Evolutionary conservation across 2,113 vertebrate species (phyloP), one percentile per base, ranked within the genome.

Genomic region (Leptosomus discolor): DNA sequence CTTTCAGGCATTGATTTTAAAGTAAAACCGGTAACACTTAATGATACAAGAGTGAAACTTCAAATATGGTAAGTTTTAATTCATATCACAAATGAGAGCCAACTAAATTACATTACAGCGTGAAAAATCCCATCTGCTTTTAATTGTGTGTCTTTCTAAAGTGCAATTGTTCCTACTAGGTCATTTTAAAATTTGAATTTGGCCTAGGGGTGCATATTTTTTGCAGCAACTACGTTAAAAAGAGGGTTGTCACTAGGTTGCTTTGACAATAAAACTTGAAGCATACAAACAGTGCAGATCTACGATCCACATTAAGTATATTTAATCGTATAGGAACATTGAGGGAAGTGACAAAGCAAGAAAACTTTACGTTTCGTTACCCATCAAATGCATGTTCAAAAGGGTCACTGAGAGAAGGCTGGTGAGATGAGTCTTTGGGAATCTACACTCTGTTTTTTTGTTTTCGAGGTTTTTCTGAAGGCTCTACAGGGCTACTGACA

Each of bases 1-100:
- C 56, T 95, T 96, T 69, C 89, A 98, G 98, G 98, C 68, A 98
- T 98, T 96, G 98, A 98, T 95, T 98, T 98, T 94, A 98, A 98
- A 94, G 97, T 98, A 50, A 98, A 98, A 79, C 88, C 88, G 56
- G 84, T 98, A 88, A 87, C 41, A 1, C 83, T 97, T 90, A 94
- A 97, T 78, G 96, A 87, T 54, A 98, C 76, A 68, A 94, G 92
- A 93, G 89, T 98, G 89, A 98, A 97, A 91, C 98, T 98, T 86
- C 98, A 98, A 89, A 98, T 98, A 94, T 98, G 98, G 98, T 98
- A 95, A 97, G 97, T 80, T 93, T 80, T 87, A 86, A 90, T 94
- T 90, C 94, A 15, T 88, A 27, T 76, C 71, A 87, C 74, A 91
- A 70, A 53, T 76, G 65, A 85, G 51, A 80, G 30, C 48, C 23